Evolutionary conservation across 2,797 vertebrate genomes (phyloP).

Genomic region (Coreius guichenoti): DNA sequence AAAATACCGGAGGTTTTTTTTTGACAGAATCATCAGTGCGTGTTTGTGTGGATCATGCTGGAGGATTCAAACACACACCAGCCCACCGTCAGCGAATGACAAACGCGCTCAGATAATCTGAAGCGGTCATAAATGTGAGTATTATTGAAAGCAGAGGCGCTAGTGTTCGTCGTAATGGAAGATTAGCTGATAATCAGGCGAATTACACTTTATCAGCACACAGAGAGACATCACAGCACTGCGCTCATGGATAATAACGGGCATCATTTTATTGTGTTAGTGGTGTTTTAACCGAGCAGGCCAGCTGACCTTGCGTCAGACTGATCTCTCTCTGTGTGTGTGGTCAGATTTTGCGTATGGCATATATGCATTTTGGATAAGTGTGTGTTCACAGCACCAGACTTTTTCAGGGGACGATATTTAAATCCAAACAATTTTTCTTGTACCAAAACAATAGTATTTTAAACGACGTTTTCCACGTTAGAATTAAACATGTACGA

Average conservation of each 20-base stretch:
- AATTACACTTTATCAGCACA: not conserved
- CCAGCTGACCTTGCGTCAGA: slow-evolving; percentile 37
- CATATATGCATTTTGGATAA: not conserved
- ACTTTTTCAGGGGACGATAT: not conserved
- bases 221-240: not conserved
- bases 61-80: slow-evolving; percentile 14
- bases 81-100: slow-evolving; percentile 36
- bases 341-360: not conserved
- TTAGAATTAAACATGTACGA: not conserved
- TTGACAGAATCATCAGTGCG: not conserved
- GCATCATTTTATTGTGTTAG: not conserved
- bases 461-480: not conserved
- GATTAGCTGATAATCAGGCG: not conserved
- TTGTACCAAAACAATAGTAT: not conserved
- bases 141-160: slow-evolving; percentile 13
- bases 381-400: not conserved
- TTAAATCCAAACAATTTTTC: not conserved
- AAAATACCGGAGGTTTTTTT: not conserved
- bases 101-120: slow-evolving; percentile 7
- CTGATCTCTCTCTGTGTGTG: not conserved
- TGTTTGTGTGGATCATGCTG: slow-evolving; percentile 52
- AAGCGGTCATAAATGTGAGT: slow-evolving; percentile 58
- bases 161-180: slow-evolving; percentile 13
- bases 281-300: not conserved
- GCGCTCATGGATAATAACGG: not conserved